phyloP scores from a whole-genome alignment of 2,113 vertebrate species.

The Vulpes lagopus region DNA sequence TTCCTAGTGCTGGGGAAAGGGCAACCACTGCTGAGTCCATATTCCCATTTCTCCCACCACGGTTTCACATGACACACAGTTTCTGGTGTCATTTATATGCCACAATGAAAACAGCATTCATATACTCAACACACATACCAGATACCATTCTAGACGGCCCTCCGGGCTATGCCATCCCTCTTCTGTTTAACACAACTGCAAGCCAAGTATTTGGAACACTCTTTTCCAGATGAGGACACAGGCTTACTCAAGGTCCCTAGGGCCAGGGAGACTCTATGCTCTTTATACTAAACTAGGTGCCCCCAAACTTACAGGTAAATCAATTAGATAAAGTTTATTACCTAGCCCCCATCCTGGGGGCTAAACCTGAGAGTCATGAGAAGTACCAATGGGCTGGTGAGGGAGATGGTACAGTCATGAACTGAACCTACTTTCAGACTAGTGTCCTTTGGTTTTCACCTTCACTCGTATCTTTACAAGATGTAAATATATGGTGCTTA shows the following conservation, averaged over 20 bases:
- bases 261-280: not conserved
- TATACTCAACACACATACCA: not conserved
- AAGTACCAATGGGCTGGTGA: not conserved
- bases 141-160: not conserved
- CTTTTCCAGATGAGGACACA: constrained; percentile 12
- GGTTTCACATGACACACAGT: not conserved
- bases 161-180: not conserved
- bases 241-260: not conserved
- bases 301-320: too few species aligned
- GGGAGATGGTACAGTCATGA: not conserved
- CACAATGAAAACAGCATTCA: not conserved
- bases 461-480: not conserved
- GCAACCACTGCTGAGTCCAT: not conserved
- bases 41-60: not conserved
- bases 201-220: not conserved
- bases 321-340: too few species aligned
- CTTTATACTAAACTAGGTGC: too few species aligned
- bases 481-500: not conserved
- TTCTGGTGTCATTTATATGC: not conserved
- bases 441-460: not conserved
- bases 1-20: not conserved
- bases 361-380: not conserved
- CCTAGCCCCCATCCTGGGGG: too few species aligned
- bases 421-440: constrained; percentile 38
- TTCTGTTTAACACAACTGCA: not conserved